Evolutionary conservation across 2,888 invertebrate genomes (phyloP), one percentile per base, ranked within the genome.

Genomic region (Amphimallon solstitiale): DNA sequence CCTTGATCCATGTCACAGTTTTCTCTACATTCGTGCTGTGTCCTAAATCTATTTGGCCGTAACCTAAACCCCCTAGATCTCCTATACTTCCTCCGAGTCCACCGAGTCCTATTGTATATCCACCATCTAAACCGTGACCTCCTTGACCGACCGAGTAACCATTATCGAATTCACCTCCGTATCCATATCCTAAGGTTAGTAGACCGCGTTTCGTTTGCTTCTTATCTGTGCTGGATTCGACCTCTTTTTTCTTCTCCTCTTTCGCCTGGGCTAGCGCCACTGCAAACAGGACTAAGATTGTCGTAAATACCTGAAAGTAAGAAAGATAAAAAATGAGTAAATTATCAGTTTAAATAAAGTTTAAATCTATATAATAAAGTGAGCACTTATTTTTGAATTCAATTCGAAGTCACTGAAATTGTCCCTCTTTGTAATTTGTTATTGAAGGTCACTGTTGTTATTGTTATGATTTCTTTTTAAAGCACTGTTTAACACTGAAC

Each of bases 121-220:
- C 87, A 46, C 86, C 86, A 52, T 86, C 86, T 61, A 82, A 62
- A 5, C 86, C 87, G 56, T 81, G 75, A 69, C 88, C 86, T 34
- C 88, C 88, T 76, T 80, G 82, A 61, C 90, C 91, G 74, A 91
- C 84, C 9, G 77, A 73, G 79, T 90, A 89, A 54, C 92, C 92
- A 70, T 91, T 82, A 78, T 92, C 91, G 71, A 91, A 87, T 72
- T 92, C 92, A 76, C 89, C 88, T 67, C 91, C 92, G 81, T 93
- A 92, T 62, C 93, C 93, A 76, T 92, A 92, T 74, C 92, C 93
- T 78, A 92, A 85, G 79, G 90, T 89, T 67, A 92, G 85, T 74
- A 93, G 87, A 73, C 93, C 93, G 74, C 93, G 90, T 83, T 93
- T 93, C 84, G 92, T 91, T 81, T 92, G 87, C 82, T 92, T 92